Evolutionary conservation across 2,113 vertebrate genomes (phyloP).

Genomic region (Bolborhynchus lineola): DNA sequence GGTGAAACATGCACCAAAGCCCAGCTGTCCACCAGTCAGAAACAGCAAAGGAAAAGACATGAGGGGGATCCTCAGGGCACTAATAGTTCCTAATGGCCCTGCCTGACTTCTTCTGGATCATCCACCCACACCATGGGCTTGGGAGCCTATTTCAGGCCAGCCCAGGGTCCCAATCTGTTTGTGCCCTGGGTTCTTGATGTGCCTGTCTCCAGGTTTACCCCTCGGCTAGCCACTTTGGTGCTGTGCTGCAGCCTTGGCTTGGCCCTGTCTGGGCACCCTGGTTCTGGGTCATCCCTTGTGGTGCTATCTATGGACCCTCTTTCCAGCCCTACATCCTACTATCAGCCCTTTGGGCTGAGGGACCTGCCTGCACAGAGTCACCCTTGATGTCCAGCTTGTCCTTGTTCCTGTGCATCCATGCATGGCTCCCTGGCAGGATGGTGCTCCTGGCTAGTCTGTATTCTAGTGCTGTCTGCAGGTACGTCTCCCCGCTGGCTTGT

Average conservation of each 20-base stretch:
- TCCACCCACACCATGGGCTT: background rate
- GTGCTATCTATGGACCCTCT: too few relatives aligned
- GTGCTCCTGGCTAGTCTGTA: background rate
- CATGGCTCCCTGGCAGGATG: background rate
- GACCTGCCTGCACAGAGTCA: background rate
- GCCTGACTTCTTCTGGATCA: background rate
- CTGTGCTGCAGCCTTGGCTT: background rate
- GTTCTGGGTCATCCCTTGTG: background rate
- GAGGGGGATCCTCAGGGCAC: too few relatives aligned
- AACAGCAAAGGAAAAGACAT: background rate
- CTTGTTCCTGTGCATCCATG: background rate
- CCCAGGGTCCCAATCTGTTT: background rate
- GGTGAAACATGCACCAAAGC: background rate
- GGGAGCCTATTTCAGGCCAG: background rate
- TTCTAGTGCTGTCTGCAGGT: background rate
- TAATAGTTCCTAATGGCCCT: background rate
- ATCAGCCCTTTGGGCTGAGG: background rate
- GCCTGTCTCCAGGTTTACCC: background rate
- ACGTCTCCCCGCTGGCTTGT: accelerated
- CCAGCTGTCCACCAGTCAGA: background rate
- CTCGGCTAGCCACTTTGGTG: too few relatives aligned
- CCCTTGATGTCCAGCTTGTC: background rate
- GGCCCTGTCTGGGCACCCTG: background rate
- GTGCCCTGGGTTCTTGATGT: background rate
- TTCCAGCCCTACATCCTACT: accelerated